Conservation (phyloP, 2,888 invertebrate species). For the Latrodectus elegans region DNA sequence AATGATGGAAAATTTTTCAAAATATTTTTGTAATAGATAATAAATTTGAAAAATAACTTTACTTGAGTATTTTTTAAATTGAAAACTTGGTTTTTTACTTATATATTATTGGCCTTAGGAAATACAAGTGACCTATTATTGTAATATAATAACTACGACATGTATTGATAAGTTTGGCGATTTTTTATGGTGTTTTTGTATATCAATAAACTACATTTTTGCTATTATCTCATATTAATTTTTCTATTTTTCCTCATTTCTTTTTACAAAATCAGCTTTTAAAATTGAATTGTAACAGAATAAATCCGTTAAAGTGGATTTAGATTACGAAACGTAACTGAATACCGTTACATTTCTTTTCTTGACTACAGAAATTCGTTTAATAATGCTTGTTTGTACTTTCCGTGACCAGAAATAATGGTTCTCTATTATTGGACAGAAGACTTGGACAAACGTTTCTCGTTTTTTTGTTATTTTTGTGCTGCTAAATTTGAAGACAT, state of each 20-base stretch:
- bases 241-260: neutral
- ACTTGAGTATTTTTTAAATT: too few relatives aligned
- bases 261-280: neutral
- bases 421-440: slow-evolving; percentile 48
- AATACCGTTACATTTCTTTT: neutral
- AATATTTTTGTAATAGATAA: too few relatives aligned
- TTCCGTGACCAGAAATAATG: slow-evolving; percentile 43
- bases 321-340: neutral
- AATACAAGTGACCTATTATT: too few relatives aligned
- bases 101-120: too few relatives aligned
- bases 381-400: neutral
- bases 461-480: neutral
- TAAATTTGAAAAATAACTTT: too few relatives aligned
- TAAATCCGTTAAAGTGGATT: neutral
- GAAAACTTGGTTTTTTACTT: too few relatives aligned
- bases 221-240: too few relatives aligned
- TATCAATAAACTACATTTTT: too few relatives aligned
- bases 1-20: too few relatives aligned
- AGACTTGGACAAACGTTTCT: slow-evolving; percentile 45
- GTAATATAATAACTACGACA: too few relatives aligned
- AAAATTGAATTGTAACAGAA: neutral
- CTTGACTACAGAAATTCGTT: neutral
- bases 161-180: too few relatives aligned
- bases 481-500: slow-evolving; percentile 42
- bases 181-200: too few relatives aligned